These are phyloP conservation scores for Hippoglossus stenolepis DNA, from an alignment of 2,113 vertebrate genomes.

Conservation along the genomic window DNA sequence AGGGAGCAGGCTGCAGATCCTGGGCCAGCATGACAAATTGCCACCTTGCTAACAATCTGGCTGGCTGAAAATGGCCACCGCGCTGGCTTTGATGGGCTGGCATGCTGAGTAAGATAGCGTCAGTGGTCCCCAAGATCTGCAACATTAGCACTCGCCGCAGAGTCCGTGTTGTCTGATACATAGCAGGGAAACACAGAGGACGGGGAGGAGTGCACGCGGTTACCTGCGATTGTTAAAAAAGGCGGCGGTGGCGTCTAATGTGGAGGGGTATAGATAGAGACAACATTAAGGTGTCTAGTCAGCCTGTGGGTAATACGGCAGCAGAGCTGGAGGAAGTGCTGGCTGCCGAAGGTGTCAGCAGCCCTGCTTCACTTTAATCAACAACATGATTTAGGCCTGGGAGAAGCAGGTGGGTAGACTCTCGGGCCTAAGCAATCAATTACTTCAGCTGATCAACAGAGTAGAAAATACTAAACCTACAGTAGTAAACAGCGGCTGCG, in stretches of 20 bases:
- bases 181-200: slow-evolving; percentile 43
- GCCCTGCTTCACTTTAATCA: slow-evolving; percentile 65
- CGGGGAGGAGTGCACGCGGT: slow-evolving; percentile 24
- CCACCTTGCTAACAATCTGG: slow-evolving; percentile 79
- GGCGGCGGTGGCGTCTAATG: slow-evolving; percentile 37
- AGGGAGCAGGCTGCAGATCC: slow-evolving; percentile 69
- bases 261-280: slow-evolving; percentile 53
- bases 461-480: slow-evolving; percentile 59
- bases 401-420: slow-evolving; percentile 63
- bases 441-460: slow-evolving; percentile 66
- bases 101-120: slow-evolving; percentile 77
- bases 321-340: slow-evolving; percentile 31
- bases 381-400: slow-evolving; percentile 64
- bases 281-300: slow-evolving; percentile 61
- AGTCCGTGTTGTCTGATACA: slow-evolving; percentile 57
- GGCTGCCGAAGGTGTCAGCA: slow-evolving; percentile 49
- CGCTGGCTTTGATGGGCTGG: slow-evolving; percentile 76
- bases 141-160: slow-evolving; percentile 77
- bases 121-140: slow-evolving; percentile 75
- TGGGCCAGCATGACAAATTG: slow-evolving; percentile 78
- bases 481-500: slow-evolving; percentile 44
- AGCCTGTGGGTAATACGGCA: slow-evolving; percentile 46
- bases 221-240: slow-evolving; percentile 52
- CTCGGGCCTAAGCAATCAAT: slow-evolving; percentile 64
- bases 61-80: slow-evolving; percentile 72